Percentiles rank a stretch among this genome's conserved stretches.
Conservation (phyloP, 2,113 vertebrate species). For the Larimichthys crocea region DNA sequence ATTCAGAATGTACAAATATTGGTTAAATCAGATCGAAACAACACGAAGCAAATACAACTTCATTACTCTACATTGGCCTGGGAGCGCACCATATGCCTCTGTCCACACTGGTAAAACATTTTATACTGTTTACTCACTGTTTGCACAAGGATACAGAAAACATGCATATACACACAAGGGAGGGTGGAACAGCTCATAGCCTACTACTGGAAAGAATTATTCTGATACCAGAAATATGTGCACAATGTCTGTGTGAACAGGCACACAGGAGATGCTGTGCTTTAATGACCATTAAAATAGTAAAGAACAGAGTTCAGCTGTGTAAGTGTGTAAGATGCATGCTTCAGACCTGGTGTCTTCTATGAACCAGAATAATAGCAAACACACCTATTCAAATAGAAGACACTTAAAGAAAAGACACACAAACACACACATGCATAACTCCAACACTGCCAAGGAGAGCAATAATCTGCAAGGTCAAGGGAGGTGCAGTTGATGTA, state of each 20-base stretch:
- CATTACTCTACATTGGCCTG: slow-evolving; percentile 54
- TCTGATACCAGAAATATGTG: background rate
- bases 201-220: background rate
- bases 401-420: slow-evolving; percentile 23
- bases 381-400: slow-evolving; percentile 61
- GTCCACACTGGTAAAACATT: slow-evolving; percentile 50
- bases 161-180: background rate
- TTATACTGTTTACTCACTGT: slow-evolving; percentile 20
- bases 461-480: slow-evolving; percentile 83
- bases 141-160: slow-evolving; percentile 12
- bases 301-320: background rate
- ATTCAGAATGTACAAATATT: slow-evolving; percentile 70
- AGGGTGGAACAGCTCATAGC: no score
- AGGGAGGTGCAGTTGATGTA: slow-evolving; percentile 66
- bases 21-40: slow-evolving; percentile 66
- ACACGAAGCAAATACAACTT: slow-evolving; percentile 60
- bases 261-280: background rate
- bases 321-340: slow-evolving; percentile 25
- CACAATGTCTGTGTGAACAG: background rate
- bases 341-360: slow-evolving; percentile 66
- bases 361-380: slow-evolving; percentile 69
- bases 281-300: no score
- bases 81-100: slow-evolving; percentile 59
- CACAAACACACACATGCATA: slow-evolving; percentile 35
- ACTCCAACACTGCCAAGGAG: slow-evolving; percentile 66